Percentiles rank a stretch among this genome's conserved stretches.
phyloP scores from a whole-genome alignment of 2,113 vertebrate species.

The Oreochromis niloticus region DNA sequence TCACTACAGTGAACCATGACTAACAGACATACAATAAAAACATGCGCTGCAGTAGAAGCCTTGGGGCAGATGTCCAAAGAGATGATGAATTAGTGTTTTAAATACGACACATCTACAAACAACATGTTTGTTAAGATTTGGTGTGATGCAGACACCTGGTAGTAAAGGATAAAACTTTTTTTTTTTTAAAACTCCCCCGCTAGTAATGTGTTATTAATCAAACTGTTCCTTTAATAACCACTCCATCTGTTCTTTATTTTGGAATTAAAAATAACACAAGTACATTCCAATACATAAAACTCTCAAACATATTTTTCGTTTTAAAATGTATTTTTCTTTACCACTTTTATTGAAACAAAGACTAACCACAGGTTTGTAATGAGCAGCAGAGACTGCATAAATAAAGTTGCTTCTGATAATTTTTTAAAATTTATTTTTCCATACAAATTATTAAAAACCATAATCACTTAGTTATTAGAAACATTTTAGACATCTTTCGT shows the following conservation, averaged over 20 bases:
- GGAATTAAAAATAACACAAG: background rate
- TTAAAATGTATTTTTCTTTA: background rate
- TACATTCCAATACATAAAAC: background rate
- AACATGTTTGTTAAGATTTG: background rate
- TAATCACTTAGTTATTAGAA: background rate
- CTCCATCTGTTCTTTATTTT: background rate
- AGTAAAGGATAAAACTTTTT: background rate
- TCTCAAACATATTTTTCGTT: background rate
- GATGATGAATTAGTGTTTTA: background rate
- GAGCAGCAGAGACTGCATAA: background rate
- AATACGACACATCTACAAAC: background rate
- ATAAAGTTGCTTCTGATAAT: background rate
- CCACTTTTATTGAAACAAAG: background rate
- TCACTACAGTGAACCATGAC: background rate
- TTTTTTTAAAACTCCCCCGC: rapidly evolving
- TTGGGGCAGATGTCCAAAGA: background rate
- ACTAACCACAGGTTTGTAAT: background rate
- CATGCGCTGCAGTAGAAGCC: background rate
- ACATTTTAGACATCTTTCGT: rapidly evolving
- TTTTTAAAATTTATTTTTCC: background rate
- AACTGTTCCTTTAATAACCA: background rate
- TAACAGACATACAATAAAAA: background rate
- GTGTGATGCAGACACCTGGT: background rate
- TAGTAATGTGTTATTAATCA: background rate
- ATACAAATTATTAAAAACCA: background rate